Conservation (phyloP, 2,888 invertebrate species). For the Erpobdella octoculata region DNA sequence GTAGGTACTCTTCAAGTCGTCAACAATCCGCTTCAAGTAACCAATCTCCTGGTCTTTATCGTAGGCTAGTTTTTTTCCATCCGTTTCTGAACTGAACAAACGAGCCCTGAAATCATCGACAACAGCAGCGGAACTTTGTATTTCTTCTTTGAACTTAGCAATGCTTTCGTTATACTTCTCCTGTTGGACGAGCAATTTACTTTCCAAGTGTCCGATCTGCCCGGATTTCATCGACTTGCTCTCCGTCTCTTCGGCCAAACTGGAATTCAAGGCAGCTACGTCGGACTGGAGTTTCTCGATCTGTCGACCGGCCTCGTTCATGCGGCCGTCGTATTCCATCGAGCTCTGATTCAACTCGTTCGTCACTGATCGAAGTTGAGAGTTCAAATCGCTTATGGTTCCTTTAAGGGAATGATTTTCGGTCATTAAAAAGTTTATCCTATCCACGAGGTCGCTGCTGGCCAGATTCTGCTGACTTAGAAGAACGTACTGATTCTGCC, state of each 20-base stretch:
- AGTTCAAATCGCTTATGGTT: slow-evolving; percentile 16
- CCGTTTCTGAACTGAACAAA: no score
- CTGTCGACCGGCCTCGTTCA: not conserved
- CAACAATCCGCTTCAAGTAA: no score
- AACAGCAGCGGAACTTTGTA: no score
- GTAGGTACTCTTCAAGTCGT: no score
- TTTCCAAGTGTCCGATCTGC: no score
- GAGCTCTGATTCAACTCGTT: slow-evolving; percentile 6
- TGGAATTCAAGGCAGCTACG: not conserved
- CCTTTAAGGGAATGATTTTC: slow-evolving; percentile 28
- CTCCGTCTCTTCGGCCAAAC: not conserved
- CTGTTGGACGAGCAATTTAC: no score
- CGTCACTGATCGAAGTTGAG: not conserved
- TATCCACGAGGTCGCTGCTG: slow-evolving; percentile 29
- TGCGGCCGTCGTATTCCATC: not conserved
- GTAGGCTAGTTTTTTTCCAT: no score
- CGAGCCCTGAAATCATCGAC: no score
- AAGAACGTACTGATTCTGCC: slow-evolving; percentile 34
- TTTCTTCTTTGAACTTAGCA: no score
- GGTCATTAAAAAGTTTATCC: slow-evolving; percentile 21
- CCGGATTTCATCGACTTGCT: no score
- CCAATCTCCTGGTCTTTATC: no score
- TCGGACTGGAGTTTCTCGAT: not conserved
- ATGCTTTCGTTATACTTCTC: no score
- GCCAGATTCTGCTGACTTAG: slow-evolving; percentile 34